Percentiles rank a stretch among this genome's conserved stretches.
Conservation (phyloP, 2,888 invertebrate genomes). For the Cephus spinipes region DNA sequence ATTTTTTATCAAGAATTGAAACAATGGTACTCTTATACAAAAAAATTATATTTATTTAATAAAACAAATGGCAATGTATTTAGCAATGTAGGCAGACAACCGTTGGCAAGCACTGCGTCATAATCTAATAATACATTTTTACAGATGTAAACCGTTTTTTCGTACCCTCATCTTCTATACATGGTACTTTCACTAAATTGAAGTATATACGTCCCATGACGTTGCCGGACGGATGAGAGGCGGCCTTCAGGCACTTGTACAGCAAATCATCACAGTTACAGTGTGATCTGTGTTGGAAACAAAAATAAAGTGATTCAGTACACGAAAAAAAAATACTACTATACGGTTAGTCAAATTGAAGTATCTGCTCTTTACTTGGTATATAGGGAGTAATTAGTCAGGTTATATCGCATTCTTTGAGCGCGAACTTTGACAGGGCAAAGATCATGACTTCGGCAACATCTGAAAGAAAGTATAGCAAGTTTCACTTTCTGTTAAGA, state of each 20-base stretch:
- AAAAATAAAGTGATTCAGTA: constrained; percentile 4
- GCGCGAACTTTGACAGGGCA: constrained; percentile 86
- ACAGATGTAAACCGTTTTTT: constrained; percentile 25
- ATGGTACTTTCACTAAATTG: constrained; percentile 82
- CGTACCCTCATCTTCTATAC: constrained; percentile 72
- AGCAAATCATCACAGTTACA: constrained; percentile 89
- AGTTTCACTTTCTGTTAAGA: neutral
- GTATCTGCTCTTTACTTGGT: constrained; percentile 73
- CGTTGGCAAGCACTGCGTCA: neutral
- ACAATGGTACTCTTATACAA: neutral
- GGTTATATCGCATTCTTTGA: constrained; percentile 80
- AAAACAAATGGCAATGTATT: neutral
- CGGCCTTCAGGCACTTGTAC: constrained; percentile 82
- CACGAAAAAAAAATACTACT: constrained; percentile 9
- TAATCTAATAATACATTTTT: constrained; percentile 5
- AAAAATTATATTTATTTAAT: neutral
- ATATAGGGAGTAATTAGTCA: constrained; percentile 86
- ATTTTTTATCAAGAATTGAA: neutral
- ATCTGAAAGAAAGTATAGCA: constrained; percentile 61
- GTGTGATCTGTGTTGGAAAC: constrained; percentile 74
- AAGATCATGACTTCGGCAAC: constrained; percentile 91
- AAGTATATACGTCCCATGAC: constrained; percentile 89
- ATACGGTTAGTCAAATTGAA: neutral
- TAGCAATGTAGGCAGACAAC: neutral
- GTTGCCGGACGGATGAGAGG: constrained; percentile 78